Evolutionary conservation across 2,888 invertebrate species (phyloP).

Genomic region (Perizoma flavofasciatum): DNA sequence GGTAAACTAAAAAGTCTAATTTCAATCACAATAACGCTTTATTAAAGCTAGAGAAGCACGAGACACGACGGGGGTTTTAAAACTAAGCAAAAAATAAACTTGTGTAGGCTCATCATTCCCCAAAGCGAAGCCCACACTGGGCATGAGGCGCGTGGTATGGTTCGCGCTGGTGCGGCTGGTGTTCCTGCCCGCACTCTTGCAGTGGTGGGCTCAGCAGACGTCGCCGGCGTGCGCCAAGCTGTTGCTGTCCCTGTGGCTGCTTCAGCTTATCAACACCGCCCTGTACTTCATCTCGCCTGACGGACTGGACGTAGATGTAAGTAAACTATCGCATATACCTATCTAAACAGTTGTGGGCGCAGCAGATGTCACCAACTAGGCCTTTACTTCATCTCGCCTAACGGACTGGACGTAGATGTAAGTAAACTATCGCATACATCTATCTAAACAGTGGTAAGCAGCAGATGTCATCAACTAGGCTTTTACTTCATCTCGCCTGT

Average conservation of each 20-base stretch:
- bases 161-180: conserved; percentile 92
- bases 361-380: conserved; percentile 92
- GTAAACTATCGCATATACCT: conserved; percentile 32
- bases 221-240: conserved; percentile 89
- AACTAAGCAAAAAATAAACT: background rate
- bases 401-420: conserved; percentile 79
- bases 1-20: background rate
- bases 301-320: conserved; percentile 79
- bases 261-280: conserved; percentile 87
- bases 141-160: conserved; percentile 92
- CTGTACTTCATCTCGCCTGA: conserved; percentile 79
- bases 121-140: conserved; percentile 97
- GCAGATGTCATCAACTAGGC: conserved; percentile 90
- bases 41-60: too few relatives aligned
- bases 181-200: conserved; percentile 92
- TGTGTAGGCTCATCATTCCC: conserved; percentile 95
- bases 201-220: conserved; percentile 97
- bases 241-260: conserved; percentile 89
- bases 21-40: too few relatives aligned
- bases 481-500: conserved; percentile 79
- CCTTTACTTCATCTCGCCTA: conserved; percentile 79
- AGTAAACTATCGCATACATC: conserved; percentile 39
- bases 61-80: too few relatives aligned
- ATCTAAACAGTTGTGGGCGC: conserved; percentile 91
- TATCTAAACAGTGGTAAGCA: conserved; percentile 91